Evolutionary conservation across 2,113 vertebrate genomes (phyloP), one percentile per base, ranked within the genome.

Genomic region (Phrynosoma blainvillii): DNA sequence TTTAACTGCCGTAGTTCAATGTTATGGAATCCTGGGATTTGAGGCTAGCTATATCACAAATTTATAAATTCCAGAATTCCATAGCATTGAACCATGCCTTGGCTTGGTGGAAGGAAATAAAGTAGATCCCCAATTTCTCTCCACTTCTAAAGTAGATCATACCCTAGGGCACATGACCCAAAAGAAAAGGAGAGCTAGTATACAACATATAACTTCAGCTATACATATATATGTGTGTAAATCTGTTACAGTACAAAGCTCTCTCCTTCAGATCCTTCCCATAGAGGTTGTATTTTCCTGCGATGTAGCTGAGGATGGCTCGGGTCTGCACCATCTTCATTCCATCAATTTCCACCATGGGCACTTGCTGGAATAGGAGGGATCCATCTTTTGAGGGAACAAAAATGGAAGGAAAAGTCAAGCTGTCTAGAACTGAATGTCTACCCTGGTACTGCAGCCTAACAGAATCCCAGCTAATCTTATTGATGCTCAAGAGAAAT

Each of bases 271-370:
- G 70, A 82, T 98, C 95, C 74, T 96, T 98, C 79, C 98, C 97
- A 0, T 97, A 96, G 59, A 99, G 96, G n/a, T 97, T 97, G 96
- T 98, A 95, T 87, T 98, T 99, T 5, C 94, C 97, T 10, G 98
- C 98, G 1, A 98, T 97, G 92, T 99, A 98, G 82, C 93, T 96
- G 78, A 98, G 79, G 59, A 99, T 98, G 1, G 98, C 97, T 86
- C 96, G 97, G 0, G 96, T 96, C 95, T 98, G 98, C 59, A 99
- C 92, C 70, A 99, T 94, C 88, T 96, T 98, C 98, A 99, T 97
- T 74, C 97, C 98, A 21, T 99, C 98, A 0, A 98, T 98, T 93
- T 99, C 98, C 66, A 98, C 98, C 97, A 98, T n/a, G 0, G 98
- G 98, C 70, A 99, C 96, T 90, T 99, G 98, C 52, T 98, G 97